Base-by-base conservation (phyloP, 1,140 invertebrate species). In the Antheraea mylitta region DNA sequence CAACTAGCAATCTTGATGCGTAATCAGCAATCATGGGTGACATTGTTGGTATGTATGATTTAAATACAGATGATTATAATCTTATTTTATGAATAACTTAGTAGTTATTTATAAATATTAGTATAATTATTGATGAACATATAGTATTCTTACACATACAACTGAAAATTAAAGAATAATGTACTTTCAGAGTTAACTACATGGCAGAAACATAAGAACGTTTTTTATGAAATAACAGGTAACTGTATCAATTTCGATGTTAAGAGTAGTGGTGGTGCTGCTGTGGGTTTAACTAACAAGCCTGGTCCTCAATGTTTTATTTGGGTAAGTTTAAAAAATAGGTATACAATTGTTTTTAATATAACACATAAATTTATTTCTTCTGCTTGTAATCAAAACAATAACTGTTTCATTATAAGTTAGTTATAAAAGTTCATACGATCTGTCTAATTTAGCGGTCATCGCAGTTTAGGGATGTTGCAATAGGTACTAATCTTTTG, bases 181-280 rank as follows among this genome's bases (percentile, higher is more conserved):
- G 13, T 64, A 66, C 19, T 74, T 75, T 37, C 66, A 78, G 76
- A 73, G 60, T 11, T 78, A 0, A 69, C 66, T 30, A 71, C 71
- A 22, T 65, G 18, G 30, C 64, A 69, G 5, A 66, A 58, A 13
- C 66, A 71, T 10, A 59, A 59, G 9, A 36, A 63, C 18, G 19
- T 65, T 3, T 73, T 71, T 60, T 78, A 71, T 19, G 73, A 68
- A 67, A 59, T 78, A 45, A 64, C 73, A 13, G 62, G 64, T 42
- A 66, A 58, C 68, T 73, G 36, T 36, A 45, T 78, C 0, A 69
- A 66, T 18, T 72, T 78, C 66, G 73, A 75, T 64, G 64, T 78
- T 10, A 78, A 73, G 69, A 67, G 58, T 8, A 13, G n/a, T 37
- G 63, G 45, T 58, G 66, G 45, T 73, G 76, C 76, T 42, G 60